phyloP scores from a whole-genome alignment of 2,113 vertebrate species.

The Pagrus major region DNA sequence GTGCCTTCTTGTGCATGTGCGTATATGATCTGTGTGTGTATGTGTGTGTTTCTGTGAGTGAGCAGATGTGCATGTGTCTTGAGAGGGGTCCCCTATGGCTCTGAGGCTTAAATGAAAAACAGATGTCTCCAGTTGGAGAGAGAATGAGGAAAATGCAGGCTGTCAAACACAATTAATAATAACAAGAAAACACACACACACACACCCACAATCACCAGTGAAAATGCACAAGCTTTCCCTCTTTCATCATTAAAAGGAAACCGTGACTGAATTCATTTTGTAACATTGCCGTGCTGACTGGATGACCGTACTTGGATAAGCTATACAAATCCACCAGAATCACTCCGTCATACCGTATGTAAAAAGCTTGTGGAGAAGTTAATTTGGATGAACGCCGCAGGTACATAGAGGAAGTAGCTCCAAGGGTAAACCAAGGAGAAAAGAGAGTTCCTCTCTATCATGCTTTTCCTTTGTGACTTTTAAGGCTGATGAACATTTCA shows the following conservation, averaged over 20 bases:
- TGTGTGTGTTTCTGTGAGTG: constrained; percentile 13
- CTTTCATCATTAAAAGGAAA: background rate
- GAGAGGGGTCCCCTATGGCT: constrained; percentile 40
- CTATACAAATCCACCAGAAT: constrained; percentile 42
- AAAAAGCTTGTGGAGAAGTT: constrained; percentile 49
- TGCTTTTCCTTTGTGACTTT: constrained; percentile 42
- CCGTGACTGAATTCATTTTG: constrained; percentile 15
- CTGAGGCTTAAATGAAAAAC: constrained; percentile 65
- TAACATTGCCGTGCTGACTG: constrained; percentile 16
- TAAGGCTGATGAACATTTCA: constrained; percentile 32
- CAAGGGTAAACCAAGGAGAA: constrained; percentile 61
- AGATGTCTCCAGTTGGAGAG: constrained; percentile 71
- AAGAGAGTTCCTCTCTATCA: constrained; percentile 20
- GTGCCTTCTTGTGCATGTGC: background rate
- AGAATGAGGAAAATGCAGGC: constrained; percentile 55
- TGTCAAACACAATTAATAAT: constrained; percentile 74
- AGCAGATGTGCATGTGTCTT: constrained; percentile 48
- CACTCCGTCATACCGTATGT: constrained; percentile 10
- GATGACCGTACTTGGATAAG: constrained; percentile 29
- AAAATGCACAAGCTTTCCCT: background rate
- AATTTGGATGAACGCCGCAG: constrained; percentile 41
- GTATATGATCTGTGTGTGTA: background rate
- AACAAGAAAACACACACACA: constrained; percentile 45
- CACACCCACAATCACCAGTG: constrained; percentile 18
- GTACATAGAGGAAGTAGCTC: constrained; percentile 37